phyloP scores from a whole-genome alignment of 2,797 vertebrate genomes.

The Nannoperca obscura region DNA sequence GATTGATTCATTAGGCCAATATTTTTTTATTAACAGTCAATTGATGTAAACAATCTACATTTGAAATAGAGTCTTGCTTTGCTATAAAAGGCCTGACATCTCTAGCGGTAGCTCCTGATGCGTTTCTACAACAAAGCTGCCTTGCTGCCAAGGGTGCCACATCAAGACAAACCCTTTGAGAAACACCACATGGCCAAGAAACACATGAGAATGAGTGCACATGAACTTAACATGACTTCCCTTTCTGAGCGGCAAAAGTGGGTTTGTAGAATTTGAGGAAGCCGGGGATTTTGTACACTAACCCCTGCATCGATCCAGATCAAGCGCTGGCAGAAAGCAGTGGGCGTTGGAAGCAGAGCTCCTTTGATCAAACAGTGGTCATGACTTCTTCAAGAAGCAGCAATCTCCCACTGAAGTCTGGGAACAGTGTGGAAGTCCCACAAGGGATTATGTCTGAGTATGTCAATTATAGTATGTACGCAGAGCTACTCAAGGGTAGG shows the following conservation, averaged over 20 bases:
- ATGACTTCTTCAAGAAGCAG: constrained; percentile 80
- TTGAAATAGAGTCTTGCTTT: constrained; percentile 52
- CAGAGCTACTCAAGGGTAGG: constrained; percentile 64
- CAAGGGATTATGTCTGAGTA: constrained; percentile 75
- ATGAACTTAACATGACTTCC: constrained; percentile 82
- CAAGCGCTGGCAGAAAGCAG: constrained; percentile 78
- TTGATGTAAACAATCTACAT: constrained; percentile 50
- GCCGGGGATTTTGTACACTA: constrained; percentile 79
- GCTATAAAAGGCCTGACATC: constrained; percentile 17
- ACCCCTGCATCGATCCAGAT: constrained; percentile 82
- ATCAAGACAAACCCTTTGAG: constrained; percentile 23
- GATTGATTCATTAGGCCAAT: constrained; percentile 65
- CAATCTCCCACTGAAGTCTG: constrained; percentile 79
- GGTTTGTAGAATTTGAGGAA: constrained; percentile 70
- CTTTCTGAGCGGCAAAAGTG: constrained; percentile 60
- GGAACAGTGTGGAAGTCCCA: constrained; percentile 75
- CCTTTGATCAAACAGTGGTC: constrained; percentile 84
- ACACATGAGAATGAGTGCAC: constrained; percentile 53
- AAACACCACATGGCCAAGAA: constrained; percentile 25
- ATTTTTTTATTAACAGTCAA: constrained; percentile 42
- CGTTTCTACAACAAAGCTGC: constrained; percentile 16
- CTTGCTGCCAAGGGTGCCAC: constrained; percentile 4
- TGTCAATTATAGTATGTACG: constrained; percentile 80
- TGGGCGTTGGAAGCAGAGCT: constrained; percentile 77
- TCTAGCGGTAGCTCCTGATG: constrained; percentile 5